phyloP scores from a whole-genome alignment of 1,140 invertebrate species.

The Gryon sp. region DNA sequence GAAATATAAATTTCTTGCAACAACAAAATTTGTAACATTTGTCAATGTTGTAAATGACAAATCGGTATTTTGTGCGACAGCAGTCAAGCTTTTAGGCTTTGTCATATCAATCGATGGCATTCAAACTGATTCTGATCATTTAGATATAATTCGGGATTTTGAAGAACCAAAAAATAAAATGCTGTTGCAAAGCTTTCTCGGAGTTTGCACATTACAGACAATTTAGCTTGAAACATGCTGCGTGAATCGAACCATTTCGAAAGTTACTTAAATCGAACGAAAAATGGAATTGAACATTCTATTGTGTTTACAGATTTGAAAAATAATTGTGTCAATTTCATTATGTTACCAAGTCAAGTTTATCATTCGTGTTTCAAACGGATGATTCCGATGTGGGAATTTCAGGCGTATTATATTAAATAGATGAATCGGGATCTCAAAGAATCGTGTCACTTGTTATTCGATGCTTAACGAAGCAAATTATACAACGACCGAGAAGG shows the following conservation, averaged over 20 bases:
- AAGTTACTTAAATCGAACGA: constrained; percentile 27
- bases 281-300: constrained; percentile 43
- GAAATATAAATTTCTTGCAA: constrained; percentile 3
- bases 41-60: constrained; percentile 37
- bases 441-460: constrained; percentile 40
- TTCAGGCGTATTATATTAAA: constrained; percentile 46
- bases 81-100: constrained; percentile 50
- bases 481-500: constrained; percentile 54
- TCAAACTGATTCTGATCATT: constrained; percentile 6
- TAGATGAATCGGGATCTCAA: constrained; percentile 10
- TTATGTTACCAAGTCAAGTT: constrained; percentile 3
- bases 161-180: constrained; percentile 29
- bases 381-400: constrained; percentile 44
- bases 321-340: constrained; percentile 25
- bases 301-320: constrained; percentile 36
- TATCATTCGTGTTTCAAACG: constrained; percentile 29
- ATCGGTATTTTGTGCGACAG: constrained; percentile 29
- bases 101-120: constrained; percentile 26
- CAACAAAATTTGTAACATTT: constrained; percentile 11
- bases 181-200: constrained; percentile 49
- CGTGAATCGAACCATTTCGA: constrained; percentile 36
- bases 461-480: constrained; percentile 46
- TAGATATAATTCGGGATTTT: constrained; percentile 32
- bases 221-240: constrained; percentile 30
- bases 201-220: constrained; percentile 46